Percentiles rank a stretch among this genome's conserved stretches.
Evolutionary conservation across 2,888 invertebrate genomes (phyloP).

Genomic region (Aromia moschata): DNA sequence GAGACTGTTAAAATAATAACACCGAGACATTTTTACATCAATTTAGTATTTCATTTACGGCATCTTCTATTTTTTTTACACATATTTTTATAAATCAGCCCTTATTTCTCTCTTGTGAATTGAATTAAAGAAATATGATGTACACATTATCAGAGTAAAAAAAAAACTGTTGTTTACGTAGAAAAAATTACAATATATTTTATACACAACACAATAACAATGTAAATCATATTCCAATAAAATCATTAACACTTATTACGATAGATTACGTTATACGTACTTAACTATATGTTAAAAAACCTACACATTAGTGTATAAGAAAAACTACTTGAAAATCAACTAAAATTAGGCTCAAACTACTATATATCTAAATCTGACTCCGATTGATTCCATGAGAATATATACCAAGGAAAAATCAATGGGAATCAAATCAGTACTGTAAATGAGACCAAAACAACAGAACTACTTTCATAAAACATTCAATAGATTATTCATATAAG

Average conservation of each 20-base stretch:
- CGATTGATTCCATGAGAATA: conserved; percentile 4
- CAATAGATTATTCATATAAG: conserved; percentile 27
- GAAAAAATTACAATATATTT: conserved; percentile 31
- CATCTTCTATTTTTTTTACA: conserved; percentile 55
- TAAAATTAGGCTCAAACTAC: conserved; percentile 32
- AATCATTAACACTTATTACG: conserved; percentile 47
- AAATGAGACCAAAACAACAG: conserved; percentile 15
- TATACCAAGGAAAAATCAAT: conserved; percentile 8
- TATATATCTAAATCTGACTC: conserved; percentile 27
- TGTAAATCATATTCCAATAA: conserved; percentile 56
- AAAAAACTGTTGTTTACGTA: conserved; percentile 18
- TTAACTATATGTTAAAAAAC: conserved; percentile 48
- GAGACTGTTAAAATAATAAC: conserved; percentile 40
- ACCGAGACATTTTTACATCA: conserved; percentile 43
- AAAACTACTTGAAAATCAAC: conserved; percentile 38
- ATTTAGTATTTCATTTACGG: conserved; percentile 47
- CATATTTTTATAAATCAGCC: conserved; percentile 60
- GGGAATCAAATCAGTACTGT: conserved; percentile 19
- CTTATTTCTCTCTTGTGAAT: conserved; percentile 61
- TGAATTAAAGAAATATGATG: conserved; percentile 59
- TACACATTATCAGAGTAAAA: conserved; percentile 46
- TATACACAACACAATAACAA: conserved; percentile 42
- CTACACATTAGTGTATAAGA: conserved; percentile 52
- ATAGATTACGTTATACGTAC: conserved; percentile 52
- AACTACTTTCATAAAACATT: conserved; percentile 24